phyloP scores from a whole-genome alignment of 2,113 vertebrate genomes.

The Rhinogobius similis region DNA sequence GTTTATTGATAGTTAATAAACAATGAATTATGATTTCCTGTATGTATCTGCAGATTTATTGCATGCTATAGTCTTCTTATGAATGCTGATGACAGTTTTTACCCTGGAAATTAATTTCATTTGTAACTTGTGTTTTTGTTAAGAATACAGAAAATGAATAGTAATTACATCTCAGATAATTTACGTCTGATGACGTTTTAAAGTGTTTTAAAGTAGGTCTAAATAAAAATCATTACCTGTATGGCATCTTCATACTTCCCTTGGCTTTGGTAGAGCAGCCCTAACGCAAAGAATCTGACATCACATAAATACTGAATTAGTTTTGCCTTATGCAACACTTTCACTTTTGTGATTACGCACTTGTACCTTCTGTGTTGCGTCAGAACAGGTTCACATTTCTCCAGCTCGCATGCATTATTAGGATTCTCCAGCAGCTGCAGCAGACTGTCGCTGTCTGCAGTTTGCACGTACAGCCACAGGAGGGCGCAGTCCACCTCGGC shows the following conservation, averaged over 20 bases:
- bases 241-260: constrained; percentile 55
- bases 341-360: no score
- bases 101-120: no score
- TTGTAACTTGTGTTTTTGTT: no score
- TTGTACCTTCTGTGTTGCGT: constrained; percentile 63
- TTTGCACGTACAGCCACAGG: constrained; percentile 63
- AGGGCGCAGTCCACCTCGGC: constrained; percentile 69
- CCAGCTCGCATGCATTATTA: constrained; percentile 57
- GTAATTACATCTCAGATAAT: no score
- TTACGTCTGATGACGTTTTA: no score
- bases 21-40: no score
- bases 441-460: constrained; percentile 46
- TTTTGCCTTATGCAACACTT: background rate
- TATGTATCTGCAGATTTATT: no score
- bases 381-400: constrained; percentile 53
- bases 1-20: no score
- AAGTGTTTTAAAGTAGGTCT: no score
- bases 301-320: background rate
- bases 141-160: no score
- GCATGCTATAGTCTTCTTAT: no score
- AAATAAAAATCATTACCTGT: constrained; percentile 47
- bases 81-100: no score
- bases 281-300: constrained; percentile 67
- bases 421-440: constrained; percentile 46
- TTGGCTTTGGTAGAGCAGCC: constrained; percentile 66